These are phyloP conservation scores for Lagria hirta DNA, from an alignment of 2,888 invertebrate genomes.

Conservation along the genomic window DNA sequence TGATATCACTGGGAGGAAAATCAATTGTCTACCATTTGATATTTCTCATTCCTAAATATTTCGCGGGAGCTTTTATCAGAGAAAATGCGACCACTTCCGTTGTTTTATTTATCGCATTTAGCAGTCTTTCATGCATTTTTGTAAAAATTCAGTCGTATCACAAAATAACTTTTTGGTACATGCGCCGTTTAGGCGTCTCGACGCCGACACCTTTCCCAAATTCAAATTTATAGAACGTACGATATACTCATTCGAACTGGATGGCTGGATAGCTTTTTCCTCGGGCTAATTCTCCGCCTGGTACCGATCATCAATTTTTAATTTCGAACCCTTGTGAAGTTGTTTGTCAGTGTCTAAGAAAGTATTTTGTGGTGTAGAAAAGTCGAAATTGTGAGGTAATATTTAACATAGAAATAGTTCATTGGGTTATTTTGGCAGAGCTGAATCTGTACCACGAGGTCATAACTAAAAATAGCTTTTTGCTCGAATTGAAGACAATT, in stretches of 20 bases:
- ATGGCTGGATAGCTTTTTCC: conserved; percentile 55
- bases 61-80: conserved; percentile 1
- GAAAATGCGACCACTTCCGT: conserved; percentile 5
- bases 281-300: conserved; percentile 45
- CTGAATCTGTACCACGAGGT: conserved; percentile 35
- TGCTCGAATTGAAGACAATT: conserved; percentile 15
- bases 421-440: conserved; percentile 38
- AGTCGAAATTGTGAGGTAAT: conserved; percentile 19
- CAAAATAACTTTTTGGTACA: too few relatives aligned
- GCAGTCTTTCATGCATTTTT: too few relatives aligned
- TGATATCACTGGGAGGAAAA: too few relatives aligned
- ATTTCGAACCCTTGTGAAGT: conserved; percentile 12
- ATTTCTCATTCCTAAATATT: background rate
- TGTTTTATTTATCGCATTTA: background rate
- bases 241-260: conserved; percentile 50
- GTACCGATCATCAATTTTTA: conserved; percentile 45
- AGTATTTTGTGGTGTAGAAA: conserved; percentile 2
- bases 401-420: conserved; percentile 10
- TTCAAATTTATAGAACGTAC: conserved; percentile 25
- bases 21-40: too few relatives aligned
- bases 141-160: too few relatives aligned
- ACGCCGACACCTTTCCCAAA: conserved; percentile 35
- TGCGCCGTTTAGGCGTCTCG: conserved; percentile 35
- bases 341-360: conserved; percentile 9
- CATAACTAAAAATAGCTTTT: conserved; percentile 41